A percentile compares a stretch with the other conserved stretches of the same genome.
Conservation (phyloP, 2,113 vertebrate genomes). For the Cepphus grylle region DNA sequence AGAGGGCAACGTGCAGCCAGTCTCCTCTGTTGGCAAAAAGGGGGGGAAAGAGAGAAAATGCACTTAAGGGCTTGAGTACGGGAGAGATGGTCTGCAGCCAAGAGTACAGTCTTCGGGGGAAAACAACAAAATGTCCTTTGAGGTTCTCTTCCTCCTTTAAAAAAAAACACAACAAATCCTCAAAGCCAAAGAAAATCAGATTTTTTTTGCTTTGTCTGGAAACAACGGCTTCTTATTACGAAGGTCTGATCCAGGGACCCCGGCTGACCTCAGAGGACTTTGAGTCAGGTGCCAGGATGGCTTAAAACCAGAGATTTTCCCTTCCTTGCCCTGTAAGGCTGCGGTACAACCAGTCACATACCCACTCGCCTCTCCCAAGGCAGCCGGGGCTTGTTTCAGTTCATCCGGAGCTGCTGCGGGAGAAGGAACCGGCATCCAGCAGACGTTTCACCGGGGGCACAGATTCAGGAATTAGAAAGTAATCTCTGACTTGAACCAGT, state of each 20-base stretch:
- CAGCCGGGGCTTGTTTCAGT: neutral
- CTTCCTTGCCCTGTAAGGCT: neutral
- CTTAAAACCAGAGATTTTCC: constrained; percentile 24
- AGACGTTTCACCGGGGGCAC: constrained; percentile 45
- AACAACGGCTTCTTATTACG: neutral
- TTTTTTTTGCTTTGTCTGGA: constrained; percentile 50
- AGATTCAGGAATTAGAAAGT: constrained; percentile 55
- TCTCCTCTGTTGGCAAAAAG: neutral
- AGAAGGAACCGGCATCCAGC: constrained; percentile 19
- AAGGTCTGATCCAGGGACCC: constrained; percentile 30
- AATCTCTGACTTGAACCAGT: constrained; percentile 60
- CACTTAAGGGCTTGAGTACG: neutral
- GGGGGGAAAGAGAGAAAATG: neutral
- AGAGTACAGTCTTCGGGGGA: neutral
- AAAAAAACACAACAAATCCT: constrained; percentile 18
- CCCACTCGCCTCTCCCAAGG: neutral
- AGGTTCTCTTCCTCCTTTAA: constrained; percentile 10
- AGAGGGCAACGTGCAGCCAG: constrained; percentile 46
- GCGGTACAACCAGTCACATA: neutral
- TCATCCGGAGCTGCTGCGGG: neutral
- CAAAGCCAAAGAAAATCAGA: constrained; percentile 40
- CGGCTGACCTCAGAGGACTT: neutral
- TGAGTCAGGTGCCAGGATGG: constrained; percentile 23
- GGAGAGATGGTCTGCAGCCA: constrained; percentile 28
- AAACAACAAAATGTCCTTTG: constrained; percentile 25